Conservation (phyloP, 2,888 invertebrate species). For the Aproaerema taeniolella region DNA sequence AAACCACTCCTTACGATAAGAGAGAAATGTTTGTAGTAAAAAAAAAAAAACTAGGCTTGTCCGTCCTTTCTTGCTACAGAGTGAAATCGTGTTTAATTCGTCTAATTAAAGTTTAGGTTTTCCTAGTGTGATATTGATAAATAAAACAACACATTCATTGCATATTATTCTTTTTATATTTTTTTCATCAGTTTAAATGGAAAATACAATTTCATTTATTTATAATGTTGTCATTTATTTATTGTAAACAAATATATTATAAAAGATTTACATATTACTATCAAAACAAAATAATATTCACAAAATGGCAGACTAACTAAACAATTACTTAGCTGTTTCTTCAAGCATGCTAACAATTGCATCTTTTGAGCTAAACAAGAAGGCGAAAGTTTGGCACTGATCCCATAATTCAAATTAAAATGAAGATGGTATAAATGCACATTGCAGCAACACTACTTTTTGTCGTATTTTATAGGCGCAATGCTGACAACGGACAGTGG, state of each 20-base stretch:
- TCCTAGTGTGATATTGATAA: too few species aligned
- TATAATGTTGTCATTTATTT: conserved; percentile 77
- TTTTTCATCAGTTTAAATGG: conserved; percentile 78
- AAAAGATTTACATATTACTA: conserved; percentile 79
- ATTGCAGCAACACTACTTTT: conserved; percentile 69
- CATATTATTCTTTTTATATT: conserved; percentile 78
- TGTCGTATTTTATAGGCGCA: too few species aligned
- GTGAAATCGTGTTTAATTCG: too few species aligned
- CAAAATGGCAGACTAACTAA: conserved; percentile 78
- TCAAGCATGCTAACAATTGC: conserved; percentile 76
- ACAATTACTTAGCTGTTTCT: conserved; percentile 72
- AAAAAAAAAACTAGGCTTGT: too few species aligned
- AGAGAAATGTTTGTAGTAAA: too few species aligned
- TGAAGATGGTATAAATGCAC: conserved; percentile 73
- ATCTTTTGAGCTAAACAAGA: conserved; percentile 76
- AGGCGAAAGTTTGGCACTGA: conserved; percentile 77
- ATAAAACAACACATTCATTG: conserved; percentile 71
- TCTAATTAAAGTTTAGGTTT: too few species aligned
- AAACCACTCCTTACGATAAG: too few species aligned
- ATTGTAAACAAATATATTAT: conserved; percentile 78
- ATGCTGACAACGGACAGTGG: too few species aligned
- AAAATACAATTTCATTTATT: conserved; percentile 77
- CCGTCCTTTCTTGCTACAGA: too few species aligned
- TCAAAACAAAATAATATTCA: conserved; percentile 78
- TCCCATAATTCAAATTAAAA: conserved; percentile 69